Evolutionary conservation across 1,140 invertebrate genomes (phyloP).

Genomic region (Ceratosolen fusciceps): DNA sequence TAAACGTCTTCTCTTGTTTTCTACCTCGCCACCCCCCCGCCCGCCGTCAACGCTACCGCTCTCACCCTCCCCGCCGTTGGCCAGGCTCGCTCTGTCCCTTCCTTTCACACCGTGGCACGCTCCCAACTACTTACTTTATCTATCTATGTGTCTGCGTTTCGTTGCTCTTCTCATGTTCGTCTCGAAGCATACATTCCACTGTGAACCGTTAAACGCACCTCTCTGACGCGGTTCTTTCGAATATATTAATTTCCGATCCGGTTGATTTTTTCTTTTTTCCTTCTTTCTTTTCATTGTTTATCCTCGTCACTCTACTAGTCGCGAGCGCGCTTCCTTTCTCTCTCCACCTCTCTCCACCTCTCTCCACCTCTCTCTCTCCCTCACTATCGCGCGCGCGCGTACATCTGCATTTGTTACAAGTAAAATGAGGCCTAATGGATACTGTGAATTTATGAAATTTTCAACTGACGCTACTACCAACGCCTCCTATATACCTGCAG

Average conservation of each 20-base stretch:
- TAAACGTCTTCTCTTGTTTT: not conserved
- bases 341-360: not conserved
- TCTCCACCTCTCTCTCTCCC: not conserved
- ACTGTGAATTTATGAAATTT: not conserved
- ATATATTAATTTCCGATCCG: slow-evolving; percentile 41
- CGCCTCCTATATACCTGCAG: not conserved
- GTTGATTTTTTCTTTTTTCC: slow-evolving; percentile 18
- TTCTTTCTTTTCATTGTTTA: not conserved
- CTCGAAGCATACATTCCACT: slow-evolving; percentile 33
- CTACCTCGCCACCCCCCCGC: too few species aligned
- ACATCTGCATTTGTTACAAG: not conserved
- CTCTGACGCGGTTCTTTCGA: slow-evolving; percentile 6
- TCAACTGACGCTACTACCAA: not conserved
- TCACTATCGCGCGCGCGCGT: too few species aligned
- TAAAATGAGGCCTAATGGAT: not conserved
- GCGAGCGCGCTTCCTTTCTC: not conserved
- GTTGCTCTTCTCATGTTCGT: not conserved
- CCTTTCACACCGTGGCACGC: not conserved
- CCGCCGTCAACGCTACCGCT: too few species aligned
- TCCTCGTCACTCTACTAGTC: not conserved
- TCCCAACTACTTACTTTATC: not conserved
- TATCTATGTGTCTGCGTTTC: not conserved
- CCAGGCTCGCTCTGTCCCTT: not conserved
- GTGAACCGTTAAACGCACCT: slow-evolving; percentile 42
- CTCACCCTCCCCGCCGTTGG: not conserved